These are phyloP conservation scores for Araneus ventricosus DNA, from an alignment of 1,140 invertebrate species.

Conservation along the genomic window DNA sequence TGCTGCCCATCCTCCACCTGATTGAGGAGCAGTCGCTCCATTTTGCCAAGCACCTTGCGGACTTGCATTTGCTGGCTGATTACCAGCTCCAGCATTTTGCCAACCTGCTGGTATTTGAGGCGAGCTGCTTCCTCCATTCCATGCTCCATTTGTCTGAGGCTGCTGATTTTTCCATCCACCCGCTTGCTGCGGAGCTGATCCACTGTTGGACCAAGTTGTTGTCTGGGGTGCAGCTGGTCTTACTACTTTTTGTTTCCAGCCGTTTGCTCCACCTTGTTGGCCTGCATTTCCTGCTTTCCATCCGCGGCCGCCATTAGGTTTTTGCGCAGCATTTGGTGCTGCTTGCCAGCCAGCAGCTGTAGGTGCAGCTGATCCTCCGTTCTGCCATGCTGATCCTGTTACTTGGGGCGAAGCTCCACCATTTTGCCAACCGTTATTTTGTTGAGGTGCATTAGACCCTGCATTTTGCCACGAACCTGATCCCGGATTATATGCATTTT, in stretches of 20 bases:
- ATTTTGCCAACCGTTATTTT: conserved; percentile 55
- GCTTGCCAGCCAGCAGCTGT: background rate
- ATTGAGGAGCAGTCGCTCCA: conserved; percentile 1
- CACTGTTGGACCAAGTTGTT: conserved; percentile 35
- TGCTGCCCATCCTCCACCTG: background rate
- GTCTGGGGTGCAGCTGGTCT: background rate
- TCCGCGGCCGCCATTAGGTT: background rate
- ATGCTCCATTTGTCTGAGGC: background rate
- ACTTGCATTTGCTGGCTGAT: background rate
- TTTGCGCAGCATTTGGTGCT: background rate
- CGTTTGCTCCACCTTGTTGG: conserved; percentile 15
- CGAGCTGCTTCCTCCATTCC: background rate
- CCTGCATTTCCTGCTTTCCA: conserved; percentile 32
- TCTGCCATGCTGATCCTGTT: conserved; percentile 23
- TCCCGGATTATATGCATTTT: background rate
- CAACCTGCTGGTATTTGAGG: conserved; percentile 24
- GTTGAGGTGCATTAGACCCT: background rate
- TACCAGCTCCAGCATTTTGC: conserved; percentile 25
- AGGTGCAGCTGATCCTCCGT: background rate
- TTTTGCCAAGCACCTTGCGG: conserved; percentile 57
- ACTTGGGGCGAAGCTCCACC: conserved; percentile 7
- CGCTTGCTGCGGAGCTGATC: conserved; percentile 19
- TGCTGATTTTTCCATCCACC: conserved; percentile 45
- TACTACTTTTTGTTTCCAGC: conserved; percentile 7
- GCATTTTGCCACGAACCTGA: conserved; percentile 37